phyloP scores from a whole-genome alignment of 2,888 invertebrate species.

The Pollenia griseotomentosa region DNA sequence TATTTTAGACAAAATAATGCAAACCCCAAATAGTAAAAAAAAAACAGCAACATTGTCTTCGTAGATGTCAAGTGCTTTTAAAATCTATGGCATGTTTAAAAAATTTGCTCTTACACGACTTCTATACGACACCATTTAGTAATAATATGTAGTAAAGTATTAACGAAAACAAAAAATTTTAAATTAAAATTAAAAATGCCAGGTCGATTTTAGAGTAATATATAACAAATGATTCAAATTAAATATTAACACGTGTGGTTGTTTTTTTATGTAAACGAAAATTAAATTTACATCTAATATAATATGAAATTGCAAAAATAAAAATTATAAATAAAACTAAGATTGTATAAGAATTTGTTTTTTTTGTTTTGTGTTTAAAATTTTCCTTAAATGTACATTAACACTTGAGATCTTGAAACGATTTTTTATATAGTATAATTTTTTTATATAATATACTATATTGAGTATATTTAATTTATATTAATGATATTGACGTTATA shows the following conservation, averaged over 20 bases:
- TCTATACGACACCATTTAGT: constrained; percentile 39
- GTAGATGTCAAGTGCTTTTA: constrained; percentile 51
- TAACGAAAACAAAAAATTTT: constrained; percentile 31
- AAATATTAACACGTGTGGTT: constrained; percentile 63
- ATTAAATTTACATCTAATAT: constrained; percentile 34
- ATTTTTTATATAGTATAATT: too few relatives aligned
- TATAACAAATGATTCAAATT: constrained; percentile 32
- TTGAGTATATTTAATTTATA: constrained; percentile 6
- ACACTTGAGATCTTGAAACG: background rate
- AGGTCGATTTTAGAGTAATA: constrained; percentile 48
- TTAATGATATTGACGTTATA: background rate
- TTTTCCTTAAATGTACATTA: background rate
- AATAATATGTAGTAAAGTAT: constrained; percentile 32
- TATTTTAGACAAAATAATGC: constrained; percentile 49
- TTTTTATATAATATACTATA: too few relatives aligned
- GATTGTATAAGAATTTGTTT: constrained; percentile 38
- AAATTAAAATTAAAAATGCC: constrained; percentile 35
- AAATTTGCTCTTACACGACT: constrained; percentile 42
- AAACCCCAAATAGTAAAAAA: background rate
- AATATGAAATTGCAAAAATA: background rate
- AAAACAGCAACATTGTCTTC: constrained; percentile 47
- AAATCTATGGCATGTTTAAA: constrained; percentile 19
- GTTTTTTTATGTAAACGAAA: constrained; percentile 70
- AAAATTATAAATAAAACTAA: constrained; percentile 6
- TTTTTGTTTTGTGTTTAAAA: constrained; percentile 8